These are phyloP conservation scores for Knipowitschia caucasica DNA, from an alignment of 2,797 vertebrate genomes.

Conservation along the genomic window DNA sequence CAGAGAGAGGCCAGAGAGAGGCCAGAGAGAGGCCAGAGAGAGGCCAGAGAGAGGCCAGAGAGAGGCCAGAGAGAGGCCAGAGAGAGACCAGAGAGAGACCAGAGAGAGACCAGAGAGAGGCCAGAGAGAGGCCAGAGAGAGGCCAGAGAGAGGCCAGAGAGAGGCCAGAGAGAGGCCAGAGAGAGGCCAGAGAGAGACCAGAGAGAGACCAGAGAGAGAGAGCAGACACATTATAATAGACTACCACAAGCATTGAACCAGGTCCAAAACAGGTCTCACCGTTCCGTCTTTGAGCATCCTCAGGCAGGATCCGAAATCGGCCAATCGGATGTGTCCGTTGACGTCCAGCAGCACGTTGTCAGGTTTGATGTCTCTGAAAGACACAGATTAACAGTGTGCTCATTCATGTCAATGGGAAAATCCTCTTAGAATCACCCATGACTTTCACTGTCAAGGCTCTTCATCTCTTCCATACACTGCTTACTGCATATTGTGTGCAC, in stretches of 20 bases:
- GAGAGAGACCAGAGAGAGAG: background rate
- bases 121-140: slow-evolving; percentile 58
- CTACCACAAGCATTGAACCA: background rate
- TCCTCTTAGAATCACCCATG: too few relatives aligned
- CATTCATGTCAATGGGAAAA: too few relatives aligned
- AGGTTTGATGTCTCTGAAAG: slow-evolving; percentile 89
- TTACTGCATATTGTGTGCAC: too few relatives aligned
- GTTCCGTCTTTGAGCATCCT: slow-evolving; percentile 96
- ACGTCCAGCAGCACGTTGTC: slow-evolving; percentile 94
- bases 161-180: background rate
- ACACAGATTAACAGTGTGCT: background rate
- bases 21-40: background rate
- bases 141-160: background rate
- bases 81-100: too few relatives aligned
- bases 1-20: background rate
- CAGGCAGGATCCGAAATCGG: slow-evolving; percentile 95
- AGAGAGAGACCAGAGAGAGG: too few relatives aligned
- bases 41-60: too few relatives aligned
- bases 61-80: too few relatives aligned
- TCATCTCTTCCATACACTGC: too few relatives aligned
- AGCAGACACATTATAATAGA: too few relatives aligned
- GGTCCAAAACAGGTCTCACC: slow-evolving; percentile 66
- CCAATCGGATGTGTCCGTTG: slow-evolving; percentile 94
- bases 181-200: background rate
- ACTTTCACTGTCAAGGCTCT: too few relatives aligned